Conservation (phyloP, 2,888 invertebrate species). For the Cheiracanthium punctorium region DNA sequence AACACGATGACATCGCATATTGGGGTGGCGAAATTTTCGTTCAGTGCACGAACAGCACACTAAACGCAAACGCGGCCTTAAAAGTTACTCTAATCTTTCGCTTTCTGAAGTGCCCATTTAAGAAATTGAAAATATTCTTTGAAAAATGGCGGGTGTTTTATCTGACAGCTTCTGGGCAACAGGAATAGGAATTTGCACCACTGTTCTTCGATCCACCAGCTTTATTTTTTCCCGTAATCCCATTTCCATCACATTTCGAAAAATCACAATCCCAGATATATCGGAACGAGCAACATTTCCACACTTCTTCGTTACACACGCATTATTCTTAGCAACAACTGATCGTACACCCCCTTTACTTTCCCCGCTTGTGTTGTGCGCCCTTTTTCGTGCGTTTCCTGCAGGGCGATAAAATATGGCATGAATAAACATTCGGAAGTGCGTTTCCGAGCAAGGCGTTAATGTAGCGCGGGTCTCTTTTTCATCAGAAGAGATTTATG, state of each 20-base stretch:
- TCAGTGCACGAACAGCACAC: no score
- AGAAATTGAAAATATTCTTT: no score
- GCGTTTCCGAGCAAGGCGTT: conserved; percentile 27
- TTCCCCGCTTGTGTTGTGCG: background rate
- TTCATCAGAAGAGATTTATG: conserved; percentile 40
- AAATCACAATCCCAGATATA: conserved; percentile 38
- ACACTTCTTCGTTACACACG: background rate
- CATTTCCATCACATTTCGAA: conserved; percentile 44
- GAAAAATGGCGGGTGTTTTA: no score
- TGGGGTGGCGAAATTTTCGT: no score
- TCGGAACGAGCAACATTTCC: conserved; percentile 14
- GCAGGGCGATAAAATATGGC: conserved; percentile 31
- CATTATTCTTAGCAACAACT: background rate
- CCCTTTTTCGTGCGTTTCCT: background rate
- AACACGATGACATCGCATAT: no score
- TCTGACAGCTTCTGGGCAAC: no score
- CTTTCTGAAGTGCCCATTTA: no score
- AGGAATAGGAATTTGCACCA: no score
- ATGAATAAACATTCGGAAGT: conserved; percentile 56
- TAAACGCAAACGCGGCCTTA: no score
- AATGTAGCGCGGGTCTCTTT: conserved; percentile 45
- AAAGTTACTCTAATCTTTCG: no score
- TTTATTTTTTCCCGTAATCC: conserved; percentile 13
- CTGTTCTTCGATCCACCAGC: background rate
- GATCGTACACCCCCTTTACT: background rate